Base-by-base conservation (phyloP, 2,888 invertebrate species). In the Morpho deidamia region DNA sequence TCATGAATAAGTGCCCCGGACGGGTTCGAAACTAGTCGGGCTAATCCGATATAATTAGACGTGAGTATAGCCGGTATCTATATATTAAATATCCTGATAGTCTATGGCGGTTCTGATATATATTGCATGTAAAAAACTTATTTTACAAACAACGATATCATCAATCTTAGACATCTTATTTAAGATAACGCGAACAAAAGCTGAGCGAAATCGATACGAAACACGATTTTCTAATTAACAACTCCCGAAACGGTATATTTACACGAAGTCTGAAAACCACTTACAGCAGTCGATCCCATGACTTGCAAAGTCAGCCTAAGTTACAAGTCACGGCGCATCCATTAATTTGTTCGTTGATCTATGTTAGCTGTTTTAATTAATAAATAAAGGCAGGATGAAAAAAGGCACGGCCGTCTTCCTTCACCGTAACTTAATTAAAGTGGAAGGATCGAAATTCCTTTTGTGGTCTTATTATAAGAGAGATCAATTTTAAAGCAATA, bases 371-470 rank as follows among this genome's bases (percentile, higher is more conserved):
- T 55, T 59, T 53, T 56, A 61, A 63, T 62, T 54, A 63, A 55
- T 57, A 61, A 79, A 81, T 78, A 80, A 79, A 76, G 68, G 69
- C 64, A 58, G 66, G 63, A 68, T 69, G 62, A 71, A 75, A 76
- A 71, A 79, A 78, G 72, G 42, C 35, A 35, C 65, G 65, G 68
- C 65, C 67, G 60, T 54, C 56, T 54, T 62, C 64, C 52, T 53
- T 61, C 68, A 61, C 68, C 69, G 67, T 53, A 60, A 67, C 76
- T 78, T 82, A 78, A 81, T 81, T 81, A 80, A 80, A 80, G 71
- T 73, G 73, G 73, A 76, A 69, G 74, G 76, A 76, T 78, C 76
- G 79, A 79, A 79, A 74, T 73, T 71, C 69, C 62, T 69, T 64
- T 70, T 63, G 69, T 61, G 65, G 66, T 65, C 70, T 75, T 71